These are phyloP conservation scores for Rhyacichthys aspro DNA, from an alignment of 2,797 vertebrate species.

Conservation along the genomic window DNA sequence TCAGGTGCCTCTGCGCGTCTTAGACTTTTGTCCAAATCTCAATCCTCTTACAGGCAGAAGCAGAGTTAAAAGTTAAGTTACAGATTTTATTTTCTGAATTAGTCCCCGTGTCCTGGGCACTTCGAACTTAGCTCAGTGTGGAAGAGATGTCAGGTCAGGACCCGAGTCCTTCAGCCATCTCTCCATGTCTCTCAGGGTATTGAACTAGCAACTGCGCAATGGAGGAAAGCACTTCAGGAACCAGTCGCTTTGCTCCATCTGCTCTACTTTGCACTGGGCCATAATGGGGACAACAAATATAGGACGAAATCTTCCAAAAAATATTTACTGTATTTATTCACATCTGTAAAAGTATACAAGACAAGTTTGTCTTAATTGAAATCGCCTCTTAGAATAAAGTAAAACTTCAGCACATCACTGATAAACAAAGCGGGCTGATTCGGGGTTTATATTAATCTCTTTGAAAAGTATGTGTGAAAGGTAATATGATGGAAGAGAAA, in stretches of 20 bases:
- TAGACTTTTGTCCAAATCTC: neutral
- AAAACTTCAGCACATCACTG: neutral
- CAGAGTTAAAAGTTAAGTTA: conserved; percentile 14
- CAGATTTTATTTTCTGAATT: conserved; percentile 22
- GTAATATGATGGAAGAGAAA: neutral
- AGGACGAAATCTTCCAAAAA: too few relatives aligned
- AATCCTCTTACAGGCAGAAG: neutral
- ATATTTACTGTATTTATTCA: too few relatives aligned
- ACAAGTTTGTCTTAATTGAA: too few relatives aligned
- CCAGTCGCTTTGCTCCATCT: conserved; percentile 68
- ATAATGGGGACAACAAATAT: conserved; percentile 13
- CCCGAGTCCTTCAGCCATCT: conserved; percentile 73
- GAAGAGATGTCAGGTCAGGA: conserved; percentile 76
- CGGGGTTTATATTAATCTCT: neutral
- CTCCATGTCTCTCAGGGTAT: conserved; percentile 75
- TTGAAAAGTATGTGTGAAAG: neutral
- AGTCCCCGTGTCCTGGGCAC: conserved; percentile 40
- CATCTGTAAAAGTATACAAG: too few relatives aligned
- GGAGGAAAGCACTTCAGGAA: conserved; percentile 71
- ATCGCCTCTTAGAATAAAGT: neutral
- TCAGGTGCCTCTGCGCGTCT: neutral
- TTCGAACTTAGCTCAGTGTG: conserved; percentile 55
- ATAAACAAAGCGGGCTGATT: neutral
- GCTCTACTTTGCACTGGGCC: conserved; percentile 33
- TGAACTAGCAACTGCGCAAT: conserved; percentile 74